A percentile compares a stretch with the other conserved stretches of the same genome.
These are phyloP conservation scores for Malurus leucopterus DNA, from an alignment of 2,797 vertebrate species.

Conservation along the genomic window DNA sequence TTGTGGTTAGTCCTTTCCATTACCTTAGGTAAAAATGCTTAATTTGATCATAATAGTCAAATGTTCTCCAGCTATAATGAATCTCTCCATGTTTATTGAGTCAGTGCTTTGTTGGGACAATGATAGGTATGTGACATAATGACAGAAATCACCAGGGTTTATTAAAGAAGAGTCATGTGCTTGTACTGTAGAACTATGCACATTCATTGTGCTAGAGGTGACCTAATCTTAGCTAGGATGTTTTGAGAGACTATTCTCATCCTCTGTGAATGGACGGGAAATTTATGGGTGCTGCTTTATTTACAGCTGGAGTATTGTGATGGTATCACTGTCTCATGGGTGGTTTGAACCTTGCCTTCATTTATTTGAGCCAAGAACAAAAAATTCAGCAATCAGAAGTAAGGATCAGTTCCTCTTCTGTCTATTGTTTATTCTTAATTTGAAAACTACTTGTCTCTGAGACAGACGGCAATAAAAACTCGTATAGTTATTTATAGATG, in stretches of 20 bases:
- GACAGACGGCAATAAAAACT: not conserved
- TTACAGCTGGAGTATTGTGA: not conserved
- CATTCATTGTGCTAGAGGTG: not conserved
- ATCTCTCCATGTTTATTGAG: not conserved
- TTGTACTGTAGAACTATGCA: not conserved
- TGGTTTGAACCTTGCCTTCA: not conserved
- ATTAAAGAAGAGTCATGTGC: not conserved
- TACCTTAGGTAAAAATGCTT: not conserved
- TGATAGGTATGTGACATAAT: not conserved
- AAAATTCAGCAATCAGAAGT: not conserved
- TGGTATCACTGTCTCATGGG: not conserved
- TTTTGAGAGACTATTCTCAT: not conserved
- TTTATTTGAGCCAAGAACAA: not conserved
- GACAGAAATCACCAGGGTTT: not conserved
- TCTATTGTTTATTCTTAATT: not conserved
- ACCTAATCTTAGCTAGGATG: not conserved
- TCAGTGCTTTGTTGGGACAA: not conserved
- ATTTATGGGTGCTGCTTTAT: not conserved
- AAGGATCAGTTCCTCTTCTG: not conserved
- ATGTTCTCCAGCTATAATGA: not conserved
- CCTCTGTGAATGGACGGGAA: not conserved
- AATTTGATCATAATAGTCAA: not conserved
- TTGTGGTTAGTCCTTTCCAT: not conserved
- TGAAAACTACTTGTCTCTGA: not conserved
- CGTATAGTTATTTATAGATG: not conserved